A percentile compares a stretch with the other conserved stretches of the same genome.
phyloP scores from a whole-genome alignment of 2,113 vertebrate species.

The Apodemus speciosus region DNA sequence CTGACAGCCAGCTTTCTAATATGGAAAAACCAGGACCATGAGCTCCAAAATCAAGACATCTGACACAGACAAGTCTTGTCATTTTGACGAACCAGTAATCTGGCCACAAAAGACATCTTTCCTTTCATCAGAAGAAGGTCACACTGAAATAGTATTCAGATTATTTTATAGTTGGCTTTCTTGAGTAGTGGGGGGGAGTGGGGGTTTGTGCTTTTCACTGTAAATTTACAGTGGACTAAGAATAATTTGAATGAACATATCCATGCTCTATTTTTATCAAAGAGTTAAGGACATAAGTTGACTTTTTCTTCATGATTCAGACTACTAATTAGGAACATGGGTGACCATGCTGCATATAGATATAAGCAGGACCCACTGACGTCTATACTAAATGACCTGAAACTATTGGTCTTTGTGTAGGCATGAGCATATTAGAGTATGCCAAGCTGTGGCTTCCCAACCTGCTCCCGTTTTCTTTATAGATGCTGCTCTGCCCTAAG shows the following conservation, averaged over 20 bases:
- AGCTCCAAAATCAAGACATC: background rate
- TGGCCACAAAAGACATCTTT: background rate
- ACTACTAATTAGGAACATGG: conserved; percentile 26
- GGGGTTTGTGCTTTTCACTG: background rate
- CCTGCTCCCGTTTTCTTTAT: background rate
- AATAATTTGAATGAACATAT: conserved; percentile 23
- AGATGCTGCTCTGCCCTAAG: background rate
- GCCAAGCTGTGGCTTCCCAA: background rate
- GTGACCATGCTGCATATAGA: background rate
- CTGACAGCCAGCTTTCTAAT: background rate
- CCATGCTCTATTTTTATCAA: background rate
- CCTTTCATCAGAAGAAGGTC: background rate
- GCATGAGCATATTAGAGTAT: background rate
- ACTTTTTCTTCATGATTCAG: conserved; percentile 51
- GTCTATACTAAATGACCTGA: conserved; percentile 12
- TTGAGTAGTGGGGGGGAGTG: background rate
- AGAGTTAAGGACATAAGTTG: background rate
- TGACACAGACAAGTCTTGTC: background rate
- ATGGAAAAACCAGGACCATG: background rate
- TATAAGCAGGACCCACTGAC: conserved; percentile 34
- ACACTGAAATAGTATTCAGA: background rate
- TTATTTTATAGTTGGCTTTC: background rate
- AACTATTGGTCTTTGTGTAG: background rate
- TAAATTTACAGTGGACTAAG: conserved; percentile 22
- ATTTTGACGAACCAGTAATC: background rate